phyloP scores from a whole-genome alignment of 2,888 invertebrate genomes.

The Hyles lineata region DNA sequence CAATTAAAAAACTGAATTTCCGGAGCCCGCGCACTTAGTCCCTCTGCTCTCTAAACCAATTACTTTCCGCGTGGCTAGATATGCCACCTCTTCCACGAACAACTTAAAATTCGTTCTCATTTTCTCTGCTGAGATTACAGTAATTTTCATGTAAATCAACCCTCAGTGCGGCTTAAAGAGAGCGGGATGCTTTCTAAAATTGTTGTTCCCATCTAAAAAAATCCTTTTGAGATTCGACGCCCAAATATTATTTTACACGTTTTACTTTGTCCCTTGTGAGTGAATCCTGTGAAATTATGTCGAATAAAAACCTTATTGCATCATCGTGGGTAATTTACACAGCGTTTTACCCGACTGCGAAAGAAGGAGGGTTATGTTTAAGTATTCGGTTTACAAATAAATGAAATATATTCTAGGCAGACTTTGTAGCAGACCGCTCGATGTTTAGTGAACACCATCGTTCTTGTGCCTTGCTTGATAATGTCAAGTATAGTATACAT shows the following conservation, averaged over 20 bases:
- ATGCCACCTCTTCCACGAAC: background rate
- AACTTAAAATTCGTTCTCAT: slow-evolving; percentile 2
- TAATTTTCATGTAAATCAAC: slow-evolving; percentile 31
- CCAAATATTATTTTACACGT: slow-evolving; percentile 7
- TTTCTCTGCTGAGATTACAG: background rate
- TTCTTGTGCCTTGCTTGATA: no score
- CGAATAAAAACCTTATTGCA: no score
- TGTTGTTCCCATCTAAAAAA: slow-evolving; percentile 9
- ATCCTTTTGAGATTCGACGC: background rate
- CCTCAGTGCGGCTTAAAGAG: background rate
- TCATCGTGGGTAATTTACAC: no score
- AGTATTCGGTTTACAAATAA: no score
- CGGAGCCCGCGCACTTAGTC: background rate
- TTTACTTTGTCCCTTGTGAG: background rate
- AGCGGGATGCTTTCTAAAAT: slow-evolving; percentile 14
- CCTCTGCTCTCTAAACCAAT: background rate
- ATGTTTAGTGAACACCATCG: no score
- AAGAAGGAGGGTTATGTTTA: no score
- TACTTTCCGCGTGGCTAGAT: background rate
- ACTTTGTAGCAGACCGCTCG: no score
- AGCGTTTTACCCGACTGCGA: no score
- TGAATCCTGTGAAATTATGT: no score
- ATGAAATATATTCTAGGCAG: no score
- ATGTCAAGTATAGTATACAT: no score
- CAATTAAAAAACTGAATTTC: no score